A percentile compares a stretch with the other conserved stretches of the same genome.
Evolutionary conservation across 2,797 vertebrate species (phyloP).

Genomic region (Oreochromis mossambicus): DNA sequence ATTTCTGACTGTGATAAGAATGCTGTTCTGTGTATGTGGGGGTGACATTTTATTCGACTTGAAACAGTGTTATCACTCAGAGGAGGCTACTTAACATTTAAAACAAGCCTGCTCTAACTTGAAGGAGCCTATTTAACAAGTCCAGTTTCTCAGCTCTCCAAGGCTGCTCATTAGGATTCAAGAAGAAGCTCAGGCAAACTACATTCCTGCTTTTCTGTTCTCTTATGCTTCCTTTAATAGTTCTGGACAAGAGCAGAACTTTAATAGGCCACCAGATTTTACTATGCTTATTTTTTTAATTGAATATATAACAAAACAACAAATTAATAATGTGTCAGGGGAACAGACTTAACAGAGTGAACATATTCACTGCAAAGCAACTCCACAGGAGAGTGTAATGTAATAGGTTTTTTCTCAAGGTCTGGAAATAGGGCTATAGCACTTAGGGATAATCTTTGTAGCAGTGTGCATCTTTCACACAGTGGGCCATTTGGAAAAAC

Average conservation of each 20-base stretch:
- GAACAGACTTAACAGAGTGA: neutral
- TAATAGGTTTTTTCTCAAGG: neutral
- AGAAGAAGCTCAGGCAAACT: conserved; percentile 27
- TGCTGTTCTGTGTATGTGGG: neutral
- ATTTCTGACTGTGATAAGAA: neutral
- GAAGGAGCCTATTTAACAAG: conserved; percentile 19
- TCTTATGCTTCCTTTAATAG: neutral
- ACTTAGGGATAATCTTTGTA: conserved; percentile 16
- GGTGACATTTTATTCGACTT: neutral
- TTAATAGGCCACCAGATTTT: neutral
- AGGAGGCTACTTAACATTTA: conserved; percentile 9
- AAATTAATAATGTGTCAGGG: neutral
- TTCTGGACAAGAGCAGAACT: neutral
- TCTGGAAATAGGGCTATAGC: conserved; percentile 20
- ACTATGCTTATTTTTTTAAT: neutral
- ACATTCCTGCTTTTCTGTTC: conserved; percentile 8
- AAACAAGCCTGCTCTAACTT: conserved; percentile 7
- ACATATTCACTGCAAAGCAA: neutral
- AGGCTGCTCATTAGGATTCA: conserved; percentile 54
- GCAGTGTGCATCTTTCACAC: conserved; percentile 30
- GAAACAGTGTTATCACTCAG: neutral
- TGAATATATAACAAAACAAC: neutral
- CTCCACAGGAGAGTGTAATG: neutral
- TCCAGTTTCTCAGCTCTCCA: conserved; percentile 23
- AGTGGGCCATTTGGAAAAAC: conserved; percentile 22